Conservation (phyloP, 2,797 vertebrate genomes). For the Alca torda region DNA sequence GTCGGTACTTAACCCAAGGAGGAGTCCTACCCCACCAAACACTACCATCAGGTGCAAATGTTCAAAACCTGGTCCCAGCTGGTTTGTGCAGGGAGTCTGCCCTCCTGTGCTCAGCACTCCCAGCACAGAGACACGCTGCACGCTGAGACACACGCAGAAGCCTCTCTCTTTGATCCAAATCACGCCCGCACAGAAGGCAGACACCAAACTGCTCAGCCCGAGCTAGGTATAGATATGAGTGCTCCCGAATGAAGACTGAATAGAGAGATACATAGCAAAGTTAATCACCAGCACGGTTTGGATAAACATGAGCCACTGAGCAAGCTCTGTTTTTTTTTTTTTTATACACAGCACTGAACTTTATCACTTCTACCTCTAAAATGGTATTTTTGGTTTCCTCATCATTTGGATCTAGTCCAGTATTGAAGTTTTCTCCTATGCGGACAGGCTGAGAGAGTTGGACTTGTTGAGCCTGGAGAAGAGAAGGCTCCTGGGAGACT, state of each 20-base stretch:
- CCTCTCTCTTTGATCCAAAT: background rate
- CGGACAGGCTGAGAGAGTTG: background rate
- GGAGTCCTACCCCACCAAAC: background rate
- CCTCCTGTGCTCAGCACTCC: rapidly evolving
- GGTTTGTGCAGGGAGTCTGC: background rate
- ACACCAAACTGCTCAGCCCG: background rate
- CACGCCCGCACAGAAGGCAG: background rate
- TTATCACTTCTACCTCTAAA: background rate
- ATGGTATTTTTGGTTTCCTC: background rate
- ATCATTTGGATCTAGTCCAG: background rate
- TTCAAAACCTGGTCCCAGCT: background rate
- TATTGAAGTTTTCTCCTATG: background rate
- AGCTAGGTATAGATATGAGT: background rate
- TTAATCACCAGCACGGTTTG: background rate
- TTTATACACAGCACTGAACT: background rate
- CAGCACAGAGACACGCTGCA: background rate
- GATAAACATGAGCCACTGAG: background rate
- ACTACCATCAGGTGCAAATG: background rate
- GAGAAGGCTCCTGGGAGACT: background rate
- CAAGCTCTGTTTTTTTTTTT: background rate
- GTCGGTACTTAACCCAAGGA: background rate
- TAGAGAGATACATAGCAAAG: background rate
- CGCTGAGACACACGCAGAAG: background rate
- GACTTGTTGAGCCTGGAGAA: background rate
- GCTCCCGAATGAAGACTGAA: background rate